Evolutionary conservation across 2,797 vertebrate genomes (phyloP), one percentile per base, ranked within the genome.

Genomic region (Austrolebias charrua): DNA sequence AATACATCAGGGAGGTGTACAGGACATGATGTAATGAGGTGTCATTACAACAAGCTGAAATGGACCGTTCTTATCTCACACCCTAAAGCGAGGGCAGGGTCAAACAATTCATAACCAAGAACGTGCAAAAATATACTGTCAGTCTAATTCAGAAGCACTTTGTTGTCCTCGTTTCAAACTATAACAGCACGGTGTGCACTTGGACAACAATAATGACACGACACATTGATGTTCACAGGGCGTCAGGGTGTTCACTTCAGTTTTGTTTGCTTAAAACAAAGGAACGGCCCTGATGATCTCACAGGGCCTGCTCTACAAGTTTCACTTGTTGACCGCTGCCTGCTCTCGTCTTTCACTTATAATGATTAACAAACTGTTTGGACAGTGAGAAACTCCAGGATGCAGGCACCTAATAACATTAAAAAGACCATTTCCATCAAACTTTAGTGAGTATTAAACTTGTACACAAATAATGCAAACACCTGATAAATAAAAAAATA

Each of bases 281-380:
- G 61, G 67, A 3, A n/a, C 55, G 59, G 45, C 71, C 45, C 66
- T 69, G 18, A 60, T 18, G n/a, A 47, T 53, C 54, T 62, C n/a
- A 72, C 73, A 28, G 2, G 46, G 79, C 90, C 83, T 74, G 90
- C 82, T 76, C 57, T 50, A 79, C 88, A 74, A 76, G 82, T 86
- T 88, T 60, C 64, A 71, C 60, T 11, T 18, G 38, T 57, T 69
- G 71, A 78, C 63, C 24, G 66, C 61, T 24, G 47, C 68, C 50
- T 53, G 31, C 57, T 79, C 69, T 75, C 75, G 68, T 78, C 67
- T 60, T 45, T 63, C 10, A 56, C 48, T 57, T 52, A 0, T 80
- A 87, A 90, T 86, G 57, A 85, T 88, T 88, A 88, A 87, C 82
- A 49, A 53, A 8, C 6, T 45, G 47, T 73, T 69, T 38, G 60